A percentile compares a stretch with the other conserved stretches of the same genome.
Evolutionary conservation across 2,888 invertebrate genomes (phyloP).

Genomic region (Parasteatoda lunata): DNA sequence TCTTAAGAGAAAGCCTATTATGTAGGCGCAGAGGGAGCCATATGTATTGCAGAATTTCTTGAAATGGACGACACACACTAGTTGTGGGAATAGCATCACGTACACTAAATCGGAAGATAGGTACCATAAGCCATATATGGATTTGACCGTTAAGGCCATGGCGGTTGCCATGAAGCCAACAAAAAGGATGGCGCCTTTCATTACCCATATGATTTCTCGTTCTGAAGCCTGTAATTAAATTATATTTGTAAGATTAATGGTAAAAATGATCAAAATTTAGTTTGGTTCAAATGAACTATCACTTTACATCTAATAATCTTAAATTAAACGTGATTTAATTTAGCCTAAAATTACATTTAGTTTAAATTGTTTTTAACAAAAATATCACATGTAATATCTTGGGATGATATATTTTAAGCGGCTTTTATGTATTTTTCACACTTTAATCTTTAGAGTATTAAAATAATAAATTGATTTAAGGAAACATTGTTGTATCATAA

Average conservation of each 20-base stretch:
- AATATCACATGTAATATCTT: too few species aligned
- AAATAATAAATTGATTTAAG: too few species aligned
- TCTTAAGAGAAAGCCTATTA: conserved; percentile 85
- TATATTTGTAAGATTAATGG: background rate
- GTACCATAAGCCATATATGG: conserved; percentile 98
- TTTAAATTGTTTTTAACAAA: too few species aligned
- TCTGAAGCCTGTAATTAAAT: conserved; percentile 85
- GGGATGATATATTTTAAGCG: too few species aligned
- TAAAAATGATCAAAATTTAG: too few species aligned
- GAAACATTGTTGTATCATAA: too few species aligned
- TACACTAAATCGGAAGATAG: conserved; percentile 99
- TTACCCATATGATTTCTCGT: conserved; percentile 91
- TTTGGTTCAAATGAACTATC: too few species aligned
- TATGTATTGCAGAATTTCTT: conserved; percentile 96
- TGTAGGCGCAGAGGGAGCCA: conserved; percentile 92
- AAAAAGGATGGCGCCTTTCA: conserved; percentile 92
- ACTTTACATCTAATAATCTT: too few species aligned
- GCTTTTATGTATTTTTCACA: too few species aligned
- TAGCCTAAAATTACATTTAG: too few species aligned
- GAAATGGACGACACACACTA: conserved; percentile 97
- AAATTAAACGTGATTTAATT: too few species aligned
- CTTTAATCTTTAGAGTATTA: too few species aligned
- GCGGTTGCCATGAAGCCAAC: conserved; percentile 93
- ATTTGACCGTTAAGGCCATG: conserved; percentile 97
- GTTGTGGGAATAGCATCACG: conserved; percentile 98